These are phyloP conservation scores for Notechis scutatus DNA, from an alignment of 2,113 vertebrate genomes.

Conservation along the genomic window DNA sequence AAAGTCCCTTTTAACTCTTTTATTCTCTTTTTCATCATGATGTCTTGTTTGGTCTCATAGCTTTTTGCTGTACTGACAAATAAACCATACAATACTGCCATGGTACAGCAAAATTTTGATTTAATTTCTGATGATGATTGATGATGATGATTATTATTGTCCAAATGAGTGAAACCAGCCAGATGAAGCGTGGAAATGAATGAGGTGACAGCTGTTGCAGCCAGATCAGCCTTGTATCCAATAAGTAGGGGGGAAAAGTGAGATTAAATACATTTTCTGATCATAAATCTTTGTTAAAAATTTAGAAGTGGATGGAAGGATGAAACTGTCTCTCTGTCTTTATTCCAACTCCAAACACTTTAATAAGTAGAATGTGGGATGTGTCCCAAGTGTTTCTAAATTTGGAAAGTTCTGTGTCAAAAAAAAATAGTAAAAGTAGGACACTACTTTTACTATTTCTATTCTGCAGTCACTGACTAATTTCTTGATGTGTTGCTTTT, in stretches of 20 bases:
- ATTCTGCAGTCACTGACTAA: neutral
- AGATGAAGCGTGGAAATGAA: neutral
- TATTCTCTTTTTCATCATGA: neutral
- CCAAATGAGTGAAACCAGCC: neutral
- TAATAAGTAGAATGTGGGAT: neutral
- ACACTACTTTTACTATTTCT: neutral
- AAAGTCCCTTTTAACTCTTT: neutral
- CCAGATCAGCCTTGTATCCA: neutral
- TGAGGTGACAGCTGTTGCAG: neutral
- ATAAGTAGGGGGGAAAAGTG: neutral
- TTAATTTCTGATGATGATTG: neutral
- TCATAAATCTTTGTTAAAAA: neutral
- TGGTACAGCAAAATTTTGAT: neutral
- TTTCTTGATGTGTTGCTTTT: neutral
- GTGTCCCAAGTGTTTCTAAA: neutral
- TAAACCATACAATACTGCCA: neutral
- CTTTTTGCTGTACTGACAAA: neutral
- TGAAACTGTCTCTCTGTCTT: neutral
- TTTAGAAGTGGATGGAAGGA: neutral
- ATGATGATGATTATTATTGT: neutral
- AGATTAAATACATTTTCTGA: neutral
- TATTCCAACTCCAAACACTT: neutral
- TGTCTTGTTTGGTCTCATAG: neutral
- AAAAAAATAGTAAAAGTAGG: neutral
- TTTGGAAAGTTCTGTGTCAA: neutral